Base-by-base conservation (phyloP, 1,140 invertebrate genomes). In the Zophobas morio region DNA sequence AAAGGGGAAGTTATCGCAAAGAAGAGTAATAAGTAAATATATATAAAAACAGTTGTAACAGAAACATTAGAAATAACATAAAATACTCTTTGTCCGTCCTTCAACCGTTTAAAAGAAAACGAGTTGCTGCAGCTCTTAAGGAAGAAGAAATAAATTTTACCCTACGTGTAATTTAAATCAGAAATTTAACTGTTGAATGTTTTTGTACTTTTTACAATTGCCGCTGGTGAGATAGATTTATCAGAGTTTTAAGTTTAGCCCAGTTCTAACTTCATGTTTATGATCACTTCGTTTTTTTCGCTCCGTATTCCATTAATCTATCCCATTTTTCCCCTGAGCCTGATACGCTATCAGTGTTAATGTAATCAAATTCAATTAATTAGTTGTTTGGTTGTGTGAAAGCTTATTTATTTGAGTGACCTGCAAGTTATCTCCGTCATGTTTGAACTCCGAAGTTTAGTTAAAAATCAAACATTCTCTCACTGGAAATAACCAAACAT, bases 301-400 rank as follows among this genome's bases (percentile, higher is more conserved):
- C 6, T 51, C 20, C 20, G 20, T 51, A 20, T 51, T 51, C 20
- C n/a, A 51, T 6, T 51, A 51, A 51, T 51, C n/a, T 20, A 51
- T 51, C 20, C 49, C 49, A 51, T 51, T 51, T 51, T 51, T 51
- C 49, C 49, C 49, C n/a, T 8, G 54, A 57, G 32, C 35, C 35
- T 42, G 60, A 66, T 66, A 66, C 8, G 20, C 6, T 66, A 66
- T 66, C 60, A 66, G 60, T 66, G 60, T 66, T 66, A 66, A 66
- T 66, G 60, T 66, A 66, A 66, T 66, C 60, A 66, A 66, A 66
- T 66, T 66, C 60, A 66, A 66, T 66, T 66, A 66, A 66, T 66
- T 66, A 66, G 60, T 66, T 66, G 60, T 66, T 66, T 66, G 60
- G 60, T 66, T 66, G 60, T 66, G 60, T 66, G 60, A 66, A 66